Base-by-base conservation (phyloP, 2,888 invertebrate species). In the Cerceris ruficornis region DNA sequence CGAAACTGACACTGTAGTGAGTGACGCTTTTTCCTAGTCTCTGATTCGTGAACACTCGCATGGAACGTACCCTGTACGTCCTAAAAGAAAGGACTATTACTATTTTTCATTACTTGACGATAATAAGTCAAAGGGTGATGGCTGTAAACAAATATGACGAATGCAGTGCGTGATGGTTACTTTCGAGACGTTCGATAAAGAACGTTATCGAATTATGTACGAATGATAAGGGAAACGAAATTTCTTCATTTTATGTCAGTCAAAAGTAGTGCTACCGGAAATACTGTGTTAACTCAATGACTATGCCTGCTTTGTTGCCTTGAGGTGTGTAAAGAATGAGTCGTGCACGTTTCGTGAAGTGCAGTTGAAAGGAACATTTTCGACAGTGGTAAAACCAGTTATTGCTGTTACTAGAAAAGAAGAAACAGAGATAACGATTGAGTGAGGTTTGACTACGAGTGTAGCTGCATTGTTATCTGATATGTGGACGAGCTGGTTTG, bases 401-500 rank as follows among this genome's bases (percentile, higher is more conserved):
- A 4, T 28, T 28, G 4, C 28, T 28, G 28, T 28, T 50, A 50
- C 7, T 50, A 49, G 62, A 59, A 9, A 11, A 66, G 6, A 17
- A 17, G 8, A 60, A 0, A 13, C 28, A 46, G 41, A n/a, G n/a
- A 52, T 59, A 28, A 13, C 6, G 60, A 39, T 64, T 55, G 39
- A 41, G 49, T 60, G 17, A 60, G 42, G 50, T 50, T 66, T 43
- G 1, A 43, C 13, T 46, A n/a, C 60, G 14, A 60, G 8, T 50
- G 11, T n/a, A 64, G 39, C 46, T 11, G 14, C 43, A 65, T 43
- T 55, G 39, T 66, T 67, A 57, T 58, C 72, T 79, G 77, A 86
- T 75, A 84, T 84, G 82, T 86, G 87, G 84, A 78, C 75, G 49
- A 87, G 68, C 75, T 83, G 82, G 81, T 82, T 81, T 69, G 67